phyloP scores from a whole-genome alignment of 2,113 vertebrate genomes.

The Xenopus borealis region DNA sequence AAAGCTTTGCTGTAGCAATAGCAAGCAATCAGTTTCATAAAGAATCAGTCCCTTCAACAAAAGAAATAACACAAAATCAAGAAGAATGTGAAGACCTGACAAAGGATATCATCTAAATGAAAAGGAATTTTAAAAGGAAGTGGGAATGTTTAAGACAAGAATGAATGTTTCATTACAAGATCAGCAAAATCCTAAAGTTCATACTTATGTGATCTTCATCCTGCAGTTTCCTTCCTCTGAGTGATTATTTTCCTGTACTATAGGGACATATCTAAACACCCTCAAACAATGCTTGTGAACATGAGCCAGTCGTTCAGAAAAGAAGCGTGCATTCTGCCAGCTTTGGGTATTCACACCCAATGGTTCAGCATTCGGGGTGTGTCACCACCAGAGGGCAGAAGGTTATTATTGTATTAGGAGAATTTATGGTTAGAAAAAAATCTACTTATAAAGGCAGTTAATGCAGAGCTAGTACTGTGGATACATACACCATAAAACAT shows the following conservation, averaged over 20 bases:
- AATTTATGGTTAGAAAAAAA: too few species aligned
- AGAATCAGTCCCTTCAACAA: too few species aligned
- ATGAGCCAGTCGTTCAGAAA: not conserved
- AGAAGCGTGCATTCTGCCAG: conserved; percentile 1
- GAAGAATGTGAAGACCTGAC: conserved; percentile 16
- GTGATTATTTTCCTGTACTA: conserved; percentile 36
- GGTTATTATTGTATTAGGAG: conserved; percentile 45
- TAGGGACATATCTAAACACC: conserved; percentile 21
- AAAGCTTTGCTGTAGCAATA: too few species aligned
- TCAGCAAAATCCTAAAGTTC: conserved; percentile 32
- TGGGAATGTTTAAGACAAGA: conserved; percentile 14
- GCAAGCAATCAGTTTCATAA: too few species aligned
- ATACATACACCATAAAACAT: too few species aligned
- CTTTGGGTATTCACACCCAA: not conserved
- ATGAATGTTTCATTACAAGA: conserved; percentile 41
- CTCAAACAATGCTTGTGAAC: conserved; percentile 19
- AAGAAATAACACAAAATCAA: not conserved
- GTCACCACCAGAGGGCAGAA: conserved; percentile 67
- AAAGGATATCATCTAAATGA: conserved; percentile 26
- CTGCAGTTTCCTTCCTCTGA: conserved; percentile 34
- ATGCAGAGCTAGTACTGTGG: too few species aligned
- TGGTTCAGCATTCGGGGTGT: not conserved
- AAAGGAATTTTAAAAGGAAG: conserved; percentile 20
- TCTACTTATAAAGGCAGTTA: too few species aligned
- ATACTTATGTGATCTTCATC: conserved; percentile 37